A percentile compares a stretch with the other conserved stretches of the same genome.
These are phyloP conservation scores for Ancistrus triradiatus DNA, from an alignment of 2,113 vertebrate species.

Conservation along the genomic window DNA sequence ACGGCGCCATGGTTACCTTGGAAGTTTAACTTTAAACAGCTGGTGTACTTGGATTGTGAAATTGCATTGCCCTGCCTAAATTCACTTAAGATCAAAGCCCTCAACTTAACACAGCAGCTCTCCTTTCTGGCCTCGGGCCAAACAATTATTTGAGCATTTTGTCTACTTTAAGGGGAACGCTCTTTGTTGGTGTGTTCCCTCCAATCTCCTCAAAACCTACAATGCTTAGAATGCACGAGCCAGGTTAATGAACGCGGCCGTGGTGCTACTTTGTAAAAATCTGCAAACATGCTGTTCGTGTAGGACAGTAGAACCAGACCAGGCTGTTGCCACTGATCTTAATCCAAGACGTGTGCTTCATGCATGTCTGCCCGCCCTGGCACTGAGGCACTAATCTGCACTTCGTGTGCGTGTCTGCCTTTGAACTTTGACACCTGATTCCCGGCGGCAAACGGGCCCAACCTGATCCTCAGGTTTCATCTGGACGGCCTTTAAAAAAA, in stretches of 20 bases:
- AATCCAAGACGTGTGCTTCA: neutral
- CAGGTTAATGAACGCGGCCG: neutral
- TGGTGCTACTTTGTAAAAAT: neutral
- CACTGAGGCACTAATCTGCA: neutral
- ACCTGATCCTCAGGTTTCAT: slow-evolving; percentile 3
- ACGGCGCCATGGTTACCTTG: slow-evolving; percentile 79
- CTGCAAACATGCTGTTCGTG: neutral
- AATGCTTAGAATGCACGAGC: slow-evolving; percentile 9
- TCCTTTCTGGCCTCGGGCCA: slow-evolving; percentile 70
- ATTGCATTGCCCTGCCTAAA: slow-evolving; percentile 70
- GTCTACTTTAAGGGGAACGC: slow-evolving; percentile 61
- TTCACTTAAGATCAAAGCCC: slow-evolving; percentile 71
- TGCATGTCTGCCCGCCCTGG: neutral
- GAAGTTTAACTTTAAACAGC: slow-evolving; percentile 83
- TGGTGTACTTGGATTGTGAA: slow-evolving; percentile 79
- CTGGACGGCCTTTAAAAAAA: slow-evolving; percentile 9
- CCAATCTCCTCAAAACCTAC: slow-evolving; percentile 18
- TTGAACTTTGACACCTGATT: slow-evolving; percentile 72
- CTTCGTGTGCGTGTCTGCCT: neutral
- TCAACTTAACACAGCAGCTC: slow-evolving; percentile 70
- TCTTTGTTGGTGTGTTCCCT: slow-evolving; percentile 13
- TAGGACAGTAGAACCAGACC: neutral
- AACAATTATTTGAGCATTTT: slow-evolving; percentile 75
- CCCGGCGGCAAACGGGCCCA: slow-evolving; percentile 58
- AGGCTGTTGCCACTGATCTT: neutral